Conservation (phyloP, 1,140 invertebrate genomes). For the Bombyx mandarina region DNA sequence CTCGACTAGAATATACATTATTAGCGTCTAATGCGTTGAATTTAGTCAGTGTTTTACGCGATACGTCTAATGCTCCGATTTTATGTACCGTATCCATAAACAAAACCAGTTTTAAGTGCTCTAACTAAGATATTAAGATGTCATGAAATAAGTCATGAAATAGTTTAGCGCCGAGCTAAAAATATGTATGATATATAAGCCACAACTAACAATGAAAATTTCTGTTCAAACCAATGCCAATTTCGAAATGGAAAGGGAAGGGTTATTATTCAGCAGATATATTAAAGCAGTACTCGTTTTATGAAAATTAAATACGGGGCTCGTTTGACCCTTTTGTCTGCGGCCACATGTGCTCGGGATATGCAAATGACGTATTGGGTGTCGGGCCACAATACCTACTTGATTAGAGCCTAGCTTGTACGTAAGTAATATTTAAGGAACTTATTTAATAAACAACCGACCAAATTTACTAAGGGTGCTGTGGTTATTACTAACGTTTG, state of each 20-base stretch:
- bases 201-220: conserved; percentile 25
- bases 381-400: conserved; percentile 29
- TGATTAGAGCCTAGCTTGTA: conserved; percentile 19
- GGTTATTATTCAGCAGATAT: conserved; percentile 57
- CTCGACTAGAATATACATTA: no score
- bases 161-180: no score
- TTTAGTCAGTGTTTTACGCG: no score
- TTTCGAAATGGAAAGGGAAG: conserved; percentile 55
- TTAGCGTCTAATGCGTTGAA: no score
- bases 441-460: no score
- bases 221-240: conserved; percentile 28
- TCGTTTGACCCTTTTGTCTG: conserved; percentile 58
- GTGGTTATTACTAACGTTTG: neutral
- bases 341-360: conserved; percentile 62
- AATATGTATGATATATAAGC: neutral
- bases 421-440: neutral
- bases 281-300: conserved; percentile 63
- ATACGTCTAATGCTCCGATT: no score
- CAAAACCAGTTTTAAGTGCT: no score
- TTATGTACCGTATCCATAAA: no score
- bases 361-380: conserved; percentile 66
- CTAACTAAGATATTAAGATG: no score
- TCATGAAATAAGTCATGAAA: no score
- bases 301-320: conserved; percentile 68
- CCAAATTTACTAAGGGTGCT: neutral